Base-by-base conservation (phyloP, 53 echinoderm and acorn worm species). In the Temnopleurus reevesii region DNA sequence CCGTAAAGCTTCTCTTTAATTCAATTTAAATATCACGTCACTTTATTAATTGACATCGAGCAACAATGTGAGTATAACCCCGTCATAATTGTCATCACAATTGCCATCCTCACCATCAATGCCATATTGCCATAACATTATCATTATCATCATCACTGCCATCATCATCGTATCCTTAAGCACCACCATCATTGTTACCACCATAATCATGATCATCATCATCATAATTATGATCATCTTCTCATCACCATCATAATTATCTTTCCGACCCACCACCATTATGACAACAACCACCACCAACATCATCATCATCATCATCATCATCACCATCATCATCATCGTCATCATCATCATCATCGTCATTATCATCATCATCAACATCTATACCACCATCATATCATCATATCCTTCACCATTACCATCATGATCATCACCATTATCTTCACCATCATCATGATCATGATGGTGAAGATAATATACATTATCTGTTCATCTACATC, bases 271-370 rank as follows among this genome's bases (percentile, higher is more conserved):
- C n/a, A n/a, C n/a, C n/a, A 55, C 18, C 3, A 21, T 41, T 38
- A 66, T 34, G 2, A 34, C 19, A 30, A 66, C 30, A 8, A 28
- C 10, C 45, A 41, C 43, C 44, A 76, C n/a, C 24, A 27, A 24
- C 49, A 36, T 38, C n/a, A 66, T 38, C 66, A 66, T 38, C 41
- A 66, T n/a, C 66, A 66, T 4, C 66, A 71, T 41, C 71, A 71
- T 21, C 41, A 41, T 41, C 41, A 41, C 21, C 71, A 41, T 21
- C 65, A 7, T 65, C 18, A 35, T 15, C 18, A 36, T 18, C 36
- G 3, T 18, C 41, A 41, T n/a, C 41, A 71, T 71, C 41, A 30
- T n/a, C 71, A 38, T 38, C 38, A n/a, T 8, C 66, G 38, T n/a
- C 38, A 19, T 66, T 34, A 34, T 1, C 66, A 64, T 15, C 17